Evolutionary conservation across 2,888 invertebrate species (phyloP).

Genomic region (Cosmopolites sordidus): DNA sequence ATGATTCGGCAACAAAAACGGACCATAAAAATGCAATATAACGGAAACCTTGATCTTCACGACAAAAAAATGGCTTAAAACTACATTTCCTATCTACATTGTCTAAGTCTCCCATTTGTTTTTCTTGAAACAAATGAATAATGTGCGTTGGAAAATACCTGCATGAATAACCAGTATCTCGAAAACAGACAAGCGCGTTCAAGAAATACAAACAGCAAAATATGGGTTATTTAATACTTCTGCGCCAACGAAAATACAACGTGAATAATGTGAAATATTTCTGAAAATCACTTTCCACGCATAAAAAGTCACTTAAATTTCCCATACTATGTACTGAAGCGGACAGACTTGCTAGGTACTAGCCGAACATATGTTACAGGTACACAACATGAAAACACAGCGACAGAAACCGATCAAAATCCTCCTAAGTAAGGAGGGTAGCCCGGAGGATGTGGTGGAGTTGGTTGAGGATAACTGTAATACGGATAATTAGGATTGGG

Average conservation of each 20-base stretch:
- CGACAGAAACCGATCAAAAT: constrained; percentile 51
- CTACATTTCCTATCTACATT: constrained; percentile 1
- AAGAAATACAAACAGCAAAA: background rate
- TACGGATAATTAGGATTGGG: constrained; percentile 68
- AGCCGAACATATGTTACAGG: constrained; percentile 52
- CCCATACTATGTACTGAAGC: constrained; percentile 28
- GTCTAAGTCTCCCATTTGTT: constrained; percentile 1
- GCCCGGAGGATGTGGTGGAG: constrained; percentile 47
- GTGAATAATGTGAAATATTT: background rate
- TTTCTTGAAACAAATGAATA: background rate
- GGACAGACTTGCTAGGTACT: constrained; percentile 52
- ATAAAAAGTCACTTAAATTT: constrained; percentile 21
- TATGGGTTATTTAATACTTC: background rate
- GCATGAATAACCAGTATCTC: background rate
- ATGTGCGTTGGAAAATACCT: constrained; percentile 1
- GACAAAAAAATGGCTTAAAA: background rate
- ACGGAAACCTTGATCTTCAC: background rate
- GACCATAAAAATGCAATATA: no score
- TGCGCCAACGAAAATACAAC: background rate
- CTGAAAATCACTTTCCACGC: background rate
- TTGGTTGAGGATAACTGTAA: constrained; percentile 48
- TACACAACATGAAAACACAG: constrained; percentile 52
- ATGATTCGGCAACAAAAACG: no score
- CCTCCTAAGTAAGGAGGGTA: constrained; percentile 49
- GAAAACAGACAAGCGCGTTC: background rate